phyloP scores from a whole-genome alignment of 2,888 invertebrate genomes.

The Siphlonurus alternatus region DNA sequence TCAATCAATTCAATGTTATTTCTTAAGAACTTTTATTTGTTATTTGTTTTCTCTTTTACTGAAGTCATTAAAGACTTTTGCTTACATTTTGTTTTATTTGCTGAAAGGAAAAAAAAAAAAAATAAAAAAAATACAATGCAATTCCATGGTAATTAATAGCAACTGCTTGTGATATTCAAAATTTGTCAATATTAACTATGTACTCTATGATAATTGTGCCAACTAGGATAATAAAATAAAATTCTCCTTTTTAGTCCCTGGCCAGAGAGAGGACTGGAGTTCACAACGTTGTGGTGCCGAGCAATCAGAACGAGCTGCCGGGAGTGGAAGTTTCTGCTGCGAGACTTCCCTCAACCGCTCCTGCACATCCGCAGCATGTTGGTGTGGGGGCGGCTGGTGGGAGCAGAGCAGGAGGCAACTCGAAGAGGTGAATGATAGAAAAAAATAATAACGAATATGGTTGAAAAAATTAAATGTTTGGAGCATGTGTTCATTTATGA shows the following conservation, averaged over 20 bases:
- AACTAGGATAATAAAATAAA: not conserved
- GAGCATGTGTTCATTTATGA: no score
- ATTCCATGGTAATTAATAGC: no score
- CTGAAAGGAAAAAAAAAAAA: not conserved
- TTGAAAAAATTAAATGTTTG: no score
- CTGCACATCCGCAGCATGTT: slow-evolving; percentile 66
- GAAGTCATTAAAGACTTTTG: not conserved
- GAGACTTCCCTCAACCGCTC: slow-evolving; percentile 92
- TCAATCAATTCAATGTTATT: not conserved
- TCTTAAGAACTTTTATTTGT: not conserved
- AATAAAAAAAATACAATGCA: not conserved
- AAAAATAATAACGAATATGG: not conserved
- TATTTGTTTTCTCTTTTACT: not conserved
- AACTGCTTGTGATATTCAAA: no score
- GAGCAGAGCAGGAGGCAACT: slow-evolving; percentile 73
- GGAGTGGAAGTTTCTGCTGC: slow-evolving; percentile 72
- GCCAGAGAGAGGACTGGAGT: slow-evolving; percentile 79
- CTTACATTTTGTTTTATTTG: not conserved
- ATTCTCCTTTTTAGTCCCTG: slow-evolving; percentile 45
- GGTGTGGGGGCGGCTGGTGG: slow-evolving; percentile 78
- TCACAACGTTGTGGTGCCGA: slow-evolving; percentile 86
- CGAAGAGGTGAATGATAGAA: slow-evolving; percentile 31
- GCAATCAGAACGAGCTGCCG: slow-evolving; percentile 63
- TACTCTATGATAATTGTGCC: not conserved
- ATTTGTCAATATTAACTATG: not conserved